A percentile compares a stretch with the other conserved stretches of the same genome.
Evolutionary conservation across 1,140 invertebrate species (phyloP).

Genomic region (Trichonephila clavata): DNA sequence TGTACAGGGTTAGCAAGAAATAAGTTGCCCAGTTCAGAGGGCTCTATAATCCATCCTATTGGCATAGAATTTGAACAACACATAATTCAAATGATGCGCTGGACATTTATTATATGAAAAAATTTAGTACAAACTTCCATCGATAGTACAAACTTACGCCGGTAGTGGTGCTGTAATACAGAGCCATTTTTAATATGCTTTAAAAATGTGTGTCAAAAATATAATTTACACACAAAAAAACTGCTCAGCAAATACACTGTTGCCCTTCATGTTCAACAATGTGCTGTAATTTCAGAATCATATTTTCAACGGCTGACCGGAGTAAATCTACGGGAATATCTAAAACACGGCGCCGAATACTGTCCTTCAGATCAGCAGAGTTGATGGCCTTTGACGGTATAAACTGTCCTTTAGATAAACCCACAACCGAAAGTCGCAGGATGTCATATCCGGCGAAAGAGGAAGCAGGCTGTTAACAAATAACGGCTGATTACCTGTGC

Average conservation of each 20-base stretch:
- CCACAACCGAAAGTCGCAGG: not conserved
- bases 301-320: not conserved
- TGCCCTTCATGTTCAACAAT: too few species aligned
- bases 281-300: too few species aligned
- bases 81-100: too few species aligned
- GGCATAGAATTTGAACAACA: too few species aligned
- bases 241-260: not conserved
- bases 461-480: not conserved
- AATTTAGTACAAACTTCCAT: too few species aligned
- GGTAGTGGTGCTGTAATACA: not conserved
- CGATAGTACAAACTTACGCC: not conserved
- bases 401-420: not conserved
- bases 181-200: too few species aligned
- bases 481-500: not conserved
- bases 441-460: not conserved
- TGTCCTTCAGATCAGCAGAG: not conserved
- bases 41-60: too few species aligned
- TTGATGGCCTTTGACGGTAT: not conserved
- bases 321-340: not conserved
- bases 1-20: too few species aligned
- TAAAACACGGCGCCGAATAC: not conserved
- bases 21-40: too few species aligned
- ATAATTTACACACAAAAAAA: not conserved
- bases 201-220: not conserved
- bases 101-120: too few species aligned